Percentiles rank a stretch among this genome's conserved stretches.
Conservation (phyloP, 2,797 vertebrate genomes). For the Parauchenoglanis punctatus region DNA sequence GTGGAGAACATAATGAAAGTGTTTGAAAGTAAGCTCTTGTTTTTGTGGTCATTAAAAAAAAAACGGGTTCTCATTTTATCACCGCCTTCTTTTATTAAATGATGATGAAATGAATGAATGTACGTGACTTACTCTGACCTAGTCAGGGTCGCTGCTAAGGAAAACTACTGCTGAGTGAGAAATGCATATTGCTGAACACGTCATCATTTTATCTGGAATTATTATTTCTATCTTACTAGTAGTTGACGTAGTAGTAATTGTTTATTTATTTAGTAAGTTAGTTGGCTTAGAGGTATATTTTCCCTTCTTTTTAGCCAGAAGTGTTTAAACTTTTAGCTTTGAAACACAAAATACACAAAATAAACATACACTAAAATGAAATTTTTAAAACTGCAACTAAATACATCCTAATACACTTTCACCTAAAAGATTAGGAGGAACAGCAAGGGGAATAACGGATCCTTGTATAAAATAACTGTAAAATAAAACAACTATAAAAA, state of each 20-base stretch:
- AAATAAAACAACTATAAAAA: background rate
- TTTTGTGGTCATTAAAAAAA: slow-evolving; percentile 64
- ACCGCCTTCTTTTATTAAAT: slow-evolving; percentile 1
- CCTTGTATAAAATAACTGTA: background rate
- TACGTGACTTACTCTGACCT: background rate
- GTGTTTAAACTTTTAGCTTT: background rate
- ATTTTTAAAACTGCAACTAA: background rate
- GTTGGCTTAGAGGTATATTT: background rate
- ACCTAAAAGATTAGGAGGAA: background rate
- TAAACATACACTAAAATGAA: background rate
- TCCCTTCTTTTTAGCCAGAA: background rate
- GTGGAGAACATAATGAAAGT: slow-evolving; percentile 84
- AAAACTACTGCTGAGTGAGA: background rate
- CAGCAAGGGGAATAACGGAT: no score
- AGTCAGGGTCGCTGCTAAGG: background rate
- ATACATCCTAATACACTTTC: background rate
- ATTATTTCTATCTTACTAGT: background rate
- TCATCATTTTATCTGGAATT: background rate
- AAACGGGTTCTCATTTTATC: slow-evolving; percentile 23
- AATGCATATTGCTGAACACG: background rate
- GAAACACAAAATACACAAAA: background rate
- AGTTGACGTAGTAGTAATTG: background rate
- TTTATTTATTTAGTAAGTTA: background rate
- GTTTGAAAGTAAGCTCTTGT: slow-evolving; percentile 76
- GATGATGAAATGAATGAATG: background rate